Percentiles rank a stretch among this genome's conserved stretches.
Evolutionary conservation across 2,113 vertebrate species (phyloP).

Genomic region (Pipa parva): DNA sequence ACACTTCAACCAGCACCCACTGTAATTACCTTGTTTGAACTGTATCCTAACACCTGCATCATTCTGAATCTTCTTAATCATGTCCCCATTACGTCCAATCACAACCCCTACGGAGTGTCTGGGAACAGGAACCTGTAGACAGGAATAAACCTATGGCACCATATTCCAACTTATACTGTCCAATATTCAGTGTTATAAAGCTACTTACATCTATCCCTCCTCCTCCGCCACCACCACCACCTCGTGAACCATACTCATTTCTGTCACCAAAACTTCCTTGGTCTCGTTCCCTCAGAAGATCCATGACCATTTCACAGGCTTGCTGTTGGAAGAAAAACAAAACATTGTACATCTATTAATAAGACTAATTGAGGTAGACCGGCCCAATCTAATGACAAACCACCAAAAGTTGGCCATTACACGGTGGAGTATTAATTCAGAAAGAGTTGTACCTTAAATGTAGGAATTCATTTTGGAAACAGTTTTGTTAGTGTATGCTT

Average conservation of each 20-base stretch:
- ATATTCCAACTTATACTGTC: not conserved
- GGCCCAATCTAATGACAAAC: too few relatives aligned
- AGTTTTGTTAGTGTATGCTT: too few relatives aligned
- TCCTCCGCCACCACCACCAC: conserved; percentile 68
- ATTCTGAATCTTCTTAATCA: conserved; percentile 94
- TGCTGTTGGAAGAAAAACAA: conserved; percentile 60
- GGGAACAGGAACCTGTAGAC: conserved; percentile 75
- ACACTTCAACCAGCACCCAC: not conserved
- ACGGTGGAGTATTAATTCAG: too few relatives aligned
- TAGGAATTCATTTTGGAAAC: too few relatives aligned
- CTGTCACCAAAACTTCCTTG: conserved; percentile 78
- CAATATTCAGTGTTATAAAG: too few relatives aligned
- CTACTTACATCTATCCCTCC: conserved; percentile 43
- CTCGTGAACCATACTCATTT: conserved; percentile 76
- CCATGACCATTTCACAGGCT: conserved; percentile 92
- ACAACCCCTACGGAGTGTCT: conserved; percentile 87
- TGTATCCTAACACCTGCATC: conserved; percentile 88
- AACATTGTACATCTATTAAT: too few relatives aligned
- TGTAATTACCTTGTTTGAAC: conserved; percentile 85
- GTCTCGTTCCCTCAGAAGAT: conserved; percentile 82
- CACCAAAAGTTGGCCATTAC: too few relatives aligned
- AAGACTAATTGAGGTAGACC: too few relatives aligned
- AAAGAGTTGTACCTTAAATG: too few relatives aligned
- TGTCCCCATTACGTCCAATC: conserved; percentile 84
- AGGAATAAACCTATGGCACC: too few relatives aligned